These are phyloP conservation scores for Phyllostomus discolor DNA, from an alignment of 2,113 vertebrate genomes.

Conservation along the genomic window DNA sequence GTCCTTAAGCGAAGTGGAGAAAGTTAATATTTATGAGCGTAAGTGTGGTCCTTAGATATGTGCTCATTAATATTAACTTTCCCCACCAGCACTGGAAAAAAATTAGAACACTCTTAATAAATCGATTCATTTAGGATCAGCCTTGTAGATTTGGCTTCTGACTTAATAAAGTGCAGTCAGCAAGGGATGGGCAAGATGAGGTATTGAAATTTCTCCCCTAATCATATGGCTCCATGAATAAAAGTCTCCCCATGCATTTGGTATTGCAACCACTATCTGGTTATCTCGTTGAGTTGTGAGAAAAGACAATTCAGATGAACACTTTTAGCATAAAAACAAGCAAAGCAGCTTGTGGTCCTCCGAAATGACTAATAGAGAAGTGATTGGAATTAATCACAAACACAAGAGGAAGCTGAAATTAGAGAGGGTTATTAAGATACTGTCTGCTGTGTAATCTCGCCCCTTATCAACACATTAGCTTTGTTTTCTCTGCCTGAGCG, in stretches of 20 bases:
- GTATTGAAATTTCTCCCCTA: background rate
- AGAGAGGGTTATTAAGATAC: slow-evolving; percentile 38
- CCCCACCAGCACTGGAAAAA: background rate
- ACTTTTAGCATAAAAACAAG: slow-evolving; percentile 42
- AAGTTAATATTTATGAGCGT: background rate
- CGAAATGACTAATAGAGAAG: slow-evolving; percentile 53
- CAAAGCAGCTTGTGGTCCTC: slow-evolving; percentile 16
- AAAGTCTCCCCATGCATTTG: background rate
- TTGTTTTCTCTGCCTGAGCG: slow-evolving; percentile 75
- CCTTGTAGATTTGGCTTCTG: background rate
- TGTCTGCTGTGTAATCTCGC: slow-evolving; percentile 63
- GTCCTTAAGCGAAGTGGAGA: background rate
- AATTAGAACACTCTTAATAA: background rate
- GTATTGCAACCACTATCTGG: background rate
- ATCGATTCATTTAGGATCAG: background rate
- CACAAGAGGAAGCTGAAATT: slow-evolving; percentile 50
- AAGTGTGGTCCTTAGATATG: background rate
- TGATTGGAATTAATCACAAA: slow-evolving; percentile 54
- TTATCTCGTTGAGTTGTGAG: background rate
- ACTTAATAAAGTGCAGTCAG: background rate
- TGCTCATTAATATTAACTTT: slow-evolving; percentile 1
- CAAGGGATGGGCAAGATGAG: background rate
- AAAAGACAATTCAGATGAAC: slow-evolving; percentile 33
- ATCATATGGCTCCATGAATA: background rate
- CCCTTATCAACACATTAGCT: slow-evolving; percentile 77